A percentile compares a stretch with the other conserved stretches of the same genome.
Conservation (phyloP, 2,888 invertebrate genomes). For the Heliothis peltigera region DNA sequence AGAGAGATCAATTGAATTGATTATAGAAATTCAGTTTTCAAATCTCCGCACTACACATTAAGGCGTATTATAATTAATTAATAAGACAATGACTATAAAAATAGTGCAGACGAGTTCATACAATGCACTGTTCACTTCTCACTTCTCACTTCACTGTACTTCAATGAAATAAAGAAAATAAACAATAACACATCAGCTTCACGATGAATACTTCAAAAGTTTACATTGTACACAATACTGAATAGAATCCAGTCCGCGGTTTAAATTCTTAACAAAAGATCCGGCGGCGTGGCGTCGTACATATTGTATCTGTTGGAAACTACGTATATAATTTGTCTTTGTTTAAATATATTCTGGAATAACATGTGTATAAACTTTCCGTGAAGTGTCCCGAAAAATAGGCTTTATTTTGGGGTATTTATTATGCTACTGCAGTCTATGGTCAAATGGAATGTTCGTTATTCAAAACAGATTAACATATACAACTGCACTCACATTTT, state of each 20-base stretch:
- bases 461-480: background rate
- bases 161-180: slow-evolving; percentile 10
- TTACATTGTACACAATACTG: slow-evolving; percentile 33
- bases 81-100: too few species aligned
- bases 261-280: slow-evolving; percentile 50
- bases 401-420: too few species aligned
- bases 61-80: too few species aligned
- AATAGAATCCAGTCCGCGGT: slow-evolving; percentile 30
- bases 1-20: too few species aligned
- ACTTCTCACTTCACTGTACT: background rate
- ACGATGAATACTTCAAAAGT: slow-evolving; percentile 33
- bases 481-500: too few species aligned
- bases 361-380: background rate
- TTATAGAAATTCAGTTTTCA: too few species aligned
- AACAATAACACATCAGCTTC: slow-evolving; percentile 1
- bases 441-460: background rate
- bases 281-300: slow-evolving; percentile 8
- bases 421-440: too few species aligned
- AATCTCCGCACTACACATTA: too few species aligned
- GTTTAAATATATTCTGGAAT: slow-evolving; percentile 4
- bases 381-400: background rate
- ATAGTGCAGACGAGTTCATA: background rate
- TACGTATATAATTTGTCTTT: slow-evolving; percentile 29
- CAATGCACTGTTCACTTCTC: too few species aligned
- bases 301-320: slow-evolving; percentile 25